Percentiles rank a stretch among this genome's conserved stretches.
Conservation (phyloP, 2,113 vertebrate species). For the Tyto alba region DNA sequence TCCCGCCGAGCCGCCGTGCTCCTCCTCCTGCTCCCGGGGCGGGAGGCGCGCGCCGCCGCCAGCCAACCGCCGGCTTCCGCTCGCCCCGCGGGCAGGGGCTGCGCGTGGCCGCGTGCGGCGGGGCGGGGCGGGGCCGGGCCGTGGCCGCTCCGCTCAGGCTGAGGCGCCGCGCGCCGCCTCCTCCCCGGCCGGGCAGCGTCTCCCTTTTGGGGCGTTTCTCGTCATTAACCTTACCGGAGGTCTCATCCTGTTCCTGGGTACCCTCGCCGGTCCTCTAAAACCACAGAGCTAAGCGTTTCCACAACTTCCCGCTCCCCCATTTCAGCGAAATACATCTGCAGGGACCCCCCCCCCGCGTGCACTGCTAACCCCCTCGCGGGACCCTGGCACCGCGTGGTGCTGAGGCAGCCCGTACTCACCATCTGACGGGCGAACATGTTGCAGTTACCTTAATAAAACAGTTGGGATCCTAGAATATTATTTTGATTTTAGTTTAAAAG, state of each 20-base stretch:
- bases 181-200: background rate
- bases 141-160: too few relatives aligned
- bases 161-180: background rate
- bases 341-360: accelerated
- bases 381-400: accelerated
- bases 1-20: background rate
- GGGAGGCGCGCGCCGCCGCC: background rate
- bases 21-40: background rate
- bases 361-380: accelerated
- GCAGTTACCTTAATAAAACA: too few relatives aligned
- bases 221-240: accelerated
- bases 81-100: background rate
- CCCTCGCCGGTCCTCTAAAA: accelerated
- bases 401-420: accelerated
- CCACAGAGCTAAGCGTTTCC: background rate
- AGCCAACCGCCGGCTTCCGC: background rate
- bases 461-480: too few relatives aligned
- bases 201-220: accelerated
- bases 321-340: background rate
- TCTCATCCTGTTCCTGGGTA: accelerated
- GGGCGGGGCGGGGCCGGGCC: background rate
- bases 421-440: accelerated
- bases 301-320: accelerated
- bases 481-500: too few relatives aligned
- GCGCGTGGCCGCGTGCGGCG: background rate